Conservation (phyloP, 2,113 vertebrate genomes). For the Serinus canaria region DNA sequence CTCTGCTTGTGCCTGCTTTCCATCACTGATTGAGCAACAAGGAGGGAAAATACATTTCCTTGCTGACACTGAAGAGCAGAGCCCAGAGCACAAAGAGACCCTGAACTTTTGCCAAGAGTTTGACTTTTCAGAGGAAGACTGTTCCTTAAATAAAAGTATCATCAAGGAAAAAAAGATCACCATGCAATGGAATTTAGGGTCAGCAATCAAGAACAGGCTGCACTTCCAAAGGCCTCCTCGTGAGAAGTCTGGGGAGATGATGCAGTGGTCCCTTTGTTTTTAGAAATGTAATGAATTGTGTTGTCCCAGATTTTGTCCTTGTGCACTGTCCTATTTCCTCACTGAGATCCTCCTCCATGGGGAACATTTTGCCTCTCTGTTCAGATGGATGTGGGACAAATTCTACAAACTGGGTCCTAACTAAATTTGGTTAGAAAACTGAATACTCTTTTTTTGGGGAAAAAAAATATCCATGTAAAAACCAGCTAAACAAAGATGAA, state of each 20-base stretch:
- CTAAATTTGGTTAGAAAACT: not conserved
- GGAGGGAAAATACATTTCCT: not conserved
- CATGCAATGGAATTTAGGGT: not conserved
- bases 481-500: not conserved
- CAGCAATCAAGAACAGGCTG: not conserved
- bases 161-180: not conserved
- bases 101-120: not conserved
- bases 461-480: not conserved
- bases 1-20: not conserved
- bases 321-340: not conserved
- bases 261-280: not conserved
- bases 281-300: not conserved
- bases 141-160: not conserved
- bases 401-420: not conserved
- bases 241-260: not conserved
- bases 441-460: rapidly evolving
- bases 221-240: not conserved
- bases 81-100: not conserved
- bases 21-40: not conserved
- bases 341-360: not conserved
- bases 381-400: not conserved
- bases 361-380: rapidly evolving
- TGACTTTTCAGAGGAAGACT: not conserved
- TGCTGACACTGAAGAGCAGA: not conserved
- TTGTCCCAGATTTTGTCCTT: not conserved